Base-by-base conservation (phyloP, 1,140 invertebrate genomes). In the Cyclargus thomasi region DNA sequence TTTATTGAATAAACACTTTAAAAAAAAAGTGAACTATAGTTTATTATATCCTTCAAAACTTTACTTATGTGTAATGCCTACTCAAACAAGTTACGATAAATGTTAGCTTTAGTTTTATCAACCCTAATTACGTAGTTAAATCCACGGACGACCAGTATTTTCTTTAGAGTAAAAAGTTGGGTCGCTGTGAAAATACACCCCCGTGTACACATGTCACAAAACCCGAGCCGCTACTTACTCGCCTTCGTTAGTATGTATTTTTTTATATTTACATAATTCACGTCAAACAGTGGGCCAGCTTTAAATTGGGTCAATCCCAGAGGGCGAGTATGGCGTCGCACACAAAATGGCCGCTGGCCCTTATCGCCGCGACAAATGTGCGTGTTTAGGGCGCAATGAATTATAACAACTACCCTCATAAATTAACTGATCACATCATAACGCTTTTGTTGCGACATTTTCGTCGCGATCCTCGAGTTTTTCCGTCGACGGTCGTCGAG, bases 391-490 rank as follows among this genome's bases (percentile, higher is more conserved):
- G 64, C 70, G 69, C 75, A 67, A 75, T 79, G 77, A 77, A 79
- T 78, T 74, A 80, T 71, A 63, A 62, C 66, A 78, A 81, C 74
- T 76, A 70, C 73, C 63, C 53, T 63, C 70, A 75, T 82, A 76
- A 76, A 78, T 82, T 78, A 80, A 62, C 64, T 69, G 75, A 72
- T 74, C 79, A 74, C 74, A 73, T 81, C 77, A 77, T 78, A 79
- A 75, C 69, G 53, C 39, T 63, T 66, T 59, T 55, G 64, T 35
- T 66, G 65, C 35, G 55, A 59, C 55, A 59, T 59, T 59, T 59
- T 59, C 55, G 55, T 55, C 59, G 22, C 62, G 39, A 59, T 18
- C 21, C 29, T 59, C 53, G 11, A 66, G 64, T 35, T 66, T 35
- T 35, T 59, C 29, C 29, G 29, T 29, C 20, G 55, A 3, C 17